Base-by-base conservation (phyloP, 2,797 vertebrate species). In the Sebastes dallii region DNA sequence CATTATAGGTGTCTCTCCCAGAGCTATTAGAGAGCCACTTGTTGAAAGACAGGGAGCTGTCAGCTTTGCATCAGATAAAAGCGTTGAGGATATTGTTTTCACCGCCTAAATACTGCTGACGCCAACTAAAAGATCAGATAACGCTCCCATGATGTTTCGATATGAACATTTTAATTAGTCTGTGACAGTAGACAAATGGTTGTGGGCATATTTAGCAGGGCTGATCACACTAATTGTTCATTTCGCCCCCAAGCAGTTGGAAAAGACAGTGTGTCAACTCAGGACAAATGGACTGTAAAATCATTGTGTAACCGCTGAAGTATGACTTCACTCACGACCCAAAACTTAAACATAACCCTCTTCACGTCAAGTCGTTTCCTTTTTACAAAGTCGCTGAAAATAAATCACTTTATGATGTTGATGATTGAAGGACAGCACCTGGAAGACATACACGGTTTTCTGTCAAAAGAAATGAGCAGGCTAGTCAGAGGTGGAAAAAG, bases 31-130 rank as follows among this genome's bases (percentile, higher is more conserved):
- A 69, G 61, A 78, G 80, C 72, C 84, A 82, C 88, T 91, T 90
- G 92, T 90, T 92, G 89, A 95, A 87, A 93, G 92, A 92, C 85
- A 70, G 73, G 78, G 75, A 90, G 86, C 88, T 92, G 93, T 93
- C 94, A 90, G 85, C 90, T 84, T 82, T 80, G 66, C 80, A 82
- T 94, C 90, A 91, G 89, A 86, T 90, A 88, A 71, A 88, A 86
- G 84, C 1, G 56, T 81, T 81, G 78, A 84, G 62, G 75, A 85
- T 89, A 87, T 91, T 88, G 83, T 86, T 91, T 90, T 86, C 88
- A 70, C 83, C 71, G 90, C 76, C 85, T 86, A 81, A 91, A 86
- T 88, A 78, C 83, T 78, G 74, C 74, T 68, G 86, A 88, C 73
- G 72, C 88, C 88, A 85, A 81, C 77, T 32, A 46, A 59, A 2